Conservation (phyloP, 2,888 invertebrate genomes). For the Mylabris sibirica region DNA sequence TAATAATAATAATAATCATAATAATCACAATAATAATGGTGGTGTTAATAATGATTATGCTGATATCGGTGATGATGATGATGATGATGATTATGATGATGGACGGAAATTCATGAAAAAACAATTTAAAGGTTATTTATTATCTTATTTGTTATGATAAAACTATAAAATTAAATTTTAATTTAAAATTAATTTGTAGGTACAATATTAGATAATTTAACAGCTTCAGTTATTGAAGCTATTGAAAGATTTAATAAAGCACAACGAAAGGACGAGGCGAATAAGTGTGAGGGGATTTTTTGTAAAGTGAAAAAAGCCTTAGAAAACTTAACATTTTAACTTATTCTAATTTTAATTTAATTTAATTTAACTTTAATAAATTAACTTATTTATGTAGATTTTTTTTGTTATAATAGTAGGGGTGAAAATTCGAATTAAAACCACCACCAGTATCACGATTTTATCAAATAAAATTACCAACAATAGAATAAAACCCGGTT, state of each 20-base stretch:
- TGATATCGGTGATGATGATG: not conserved
- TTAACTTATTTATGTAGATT: not conserved
- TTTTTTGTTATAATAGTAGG: not conserved
- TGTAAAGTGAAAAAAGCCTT: not conserved
- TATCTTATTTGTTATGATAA: not conserved
- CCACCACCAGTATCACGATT: not conserved
- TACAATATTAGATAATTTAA: constrained; percentile 1
- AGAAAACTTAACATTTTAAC: not conserved
- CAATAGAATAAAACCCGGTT: not conserved
- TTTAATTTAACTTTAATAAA: constrained; percentile 3
- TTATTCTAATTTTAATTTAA: not conserved
- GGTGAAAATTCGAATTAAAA: no score
- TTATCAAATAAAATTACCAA: not conserved
- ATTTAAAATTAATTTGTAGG: not conserved
- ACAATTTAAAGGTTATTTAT: not conserved
- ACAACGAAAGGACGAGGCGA: not conserved
- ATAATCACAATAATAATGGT: not conserved
- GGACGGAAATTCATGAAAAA: not conserved
- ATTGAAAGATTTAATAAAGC: not conserved
- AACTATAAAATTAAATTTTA: not conserved
- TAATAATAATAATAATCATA: not conserved
- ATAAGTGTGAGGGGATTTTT: not conserved
- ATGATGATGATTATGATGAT: not conserved
- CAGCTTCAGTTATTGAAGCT: not conserved
- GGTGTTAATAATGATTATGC: not conserved